phyloP scores from a whole-genome alignment of 2,113 vertebrate species.

The Apus apus region DNA sequence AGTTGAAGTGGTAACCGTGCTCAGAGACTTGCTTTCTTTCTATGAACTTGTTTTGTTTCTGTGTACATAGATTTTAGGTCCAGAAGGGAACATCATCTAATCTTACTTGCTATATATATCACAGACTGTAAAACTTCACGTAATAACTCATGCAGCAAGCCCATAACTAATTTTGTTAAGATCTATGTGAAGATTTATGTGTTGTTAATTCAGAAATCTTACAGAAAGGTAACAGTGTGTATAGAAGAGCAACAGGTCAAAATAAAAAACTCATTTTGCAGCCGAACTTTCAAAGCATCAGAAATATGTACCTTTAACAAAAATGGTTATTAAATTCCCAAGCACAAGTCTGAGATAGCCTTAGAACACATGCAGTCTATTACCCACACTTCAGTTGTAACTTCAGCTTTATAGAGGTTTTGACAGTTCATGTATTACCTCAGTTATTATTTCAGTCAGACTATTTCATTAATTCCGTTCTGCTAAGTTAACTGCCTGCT shows the following conservation, averaged over 20 bases:
- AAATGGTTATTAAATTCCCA: background rate
- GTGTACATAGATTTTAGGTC: background rate
- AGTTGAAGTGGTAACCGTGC: background rate
- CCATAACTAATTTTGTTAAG: background rate
- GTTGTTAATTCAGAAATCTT: background rate
- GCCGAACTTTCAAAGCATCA: background rate
- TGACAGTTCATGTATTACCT: background rate
- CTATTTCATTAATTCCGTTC: constrained; percentile 1
- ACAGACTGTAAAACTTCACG: background rate
- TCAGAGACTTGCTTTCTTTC: background rate
- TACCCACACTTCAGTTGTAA: background rate
- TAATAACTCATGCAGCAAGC: background rate
- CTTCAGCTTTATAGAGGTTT: background rate
- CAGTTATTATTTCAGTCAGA: background rate
- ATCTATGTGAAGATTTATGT: background rate
- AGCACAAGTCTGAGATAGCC: background rate
- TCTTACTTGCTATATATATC: background rate
- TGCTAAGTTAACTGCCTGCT: background rate
- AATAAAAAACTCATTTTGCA: background rate
- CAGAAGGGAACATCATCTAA: background rate
- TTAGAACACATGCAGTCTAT: background rate
- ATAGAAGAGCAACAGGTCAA: background rate
- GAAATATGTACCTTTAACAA: background rate
- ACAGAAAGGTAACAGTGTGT: background rate
- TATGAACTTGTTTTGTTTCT: background rate